Base-by-base conservation (phyloP, 1,140 invertebrate species). In the Pogonus chalceus region DNA sequence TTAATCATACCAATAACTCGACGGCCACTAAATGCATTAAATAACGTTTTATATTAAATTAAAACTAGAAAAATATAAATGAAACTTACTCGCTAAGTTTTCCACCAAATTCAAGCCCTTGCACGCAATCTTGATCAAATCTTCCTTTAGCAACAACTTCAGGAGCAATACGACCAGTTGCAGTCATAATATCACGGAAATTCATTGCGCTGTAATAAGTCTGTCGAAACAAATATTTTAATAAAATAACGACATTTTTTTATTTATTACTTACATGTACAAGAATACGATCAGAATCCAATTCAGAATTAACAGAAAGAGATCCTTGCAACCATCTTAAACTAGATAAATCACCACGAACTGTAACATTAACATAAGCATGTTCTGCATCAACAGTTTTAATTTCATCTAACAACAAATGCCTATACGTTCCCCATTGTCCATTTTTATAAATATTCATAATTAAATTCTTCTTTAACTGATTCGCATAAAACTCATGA, bases 261-360 rank as follows among this genome's bases (percentile, higher is more conserved):
- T 22, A 24, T 23, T 49, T 21, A 24, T 46, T 57, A 68, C 65
- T 73, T 65, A 81, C 74, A 48, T 75, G 71, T 0, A 78, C 57
- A 0, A 80, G 51, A 60, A 75, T 51, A 31, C 66, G 67, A 35
- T 77, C 59, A 23, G 65, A 54, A 16, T 67, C 53, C 37, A 76
- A 65, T 16, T 70, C 65, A 0, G 48, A 54, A 23, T 69, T 60
- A 60, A 64, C 53, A 35, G 65, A 52, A 49, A 78, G 50, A 52
- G 76, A 74, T 51, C 80, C 84, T 69, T 87, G 73, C 1, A 94
- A 72, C 94, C 94, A 98, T 12, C 71, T 79, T 1, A 98, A 65
- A 26, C 87, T 87, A 0, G 85, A 87, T 18, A 98, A 71, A 68
- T 97, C 93, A 49, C 92, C 91, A 58, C 84, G 78, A 4, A 84